Conservation (phyloP, 2,113 vertebrate genomes). For the Prionailurus bengalensis region DNA sequence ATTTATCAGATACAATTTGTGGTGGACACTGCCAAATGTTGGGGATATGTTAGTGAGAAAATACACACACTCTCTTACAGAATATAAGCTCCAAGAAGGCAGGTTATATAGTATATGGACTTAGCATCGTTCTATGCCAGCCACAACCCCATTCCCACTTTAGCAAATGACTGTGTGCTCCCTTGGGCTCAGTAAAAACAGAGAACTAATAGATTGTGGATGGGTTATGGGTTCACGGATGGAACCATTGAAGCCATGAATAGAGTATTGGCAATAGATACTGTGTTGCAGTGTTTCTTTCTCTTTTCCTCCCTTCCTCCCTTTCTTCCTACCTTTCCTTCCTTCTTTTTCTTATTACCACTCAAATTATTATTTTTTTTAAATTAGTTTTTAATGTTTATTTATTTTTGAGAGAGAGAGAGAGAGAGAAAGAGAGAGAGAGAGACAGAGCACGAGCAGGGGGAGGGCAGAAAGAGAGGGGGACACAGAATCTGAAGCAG, state of each 20-base stretch:
- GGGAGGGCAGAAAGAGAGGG: too few species aligned
- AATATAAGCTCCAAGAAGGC: constrained; percentile 40
- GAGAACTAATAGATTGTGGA: not conserved
- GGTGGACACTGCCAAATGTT: not conserved
- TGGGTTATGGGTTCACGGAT: not conserved
- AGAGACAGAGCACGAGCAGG: too few species aligned
- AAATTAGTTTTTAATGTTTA: too few species aligned
- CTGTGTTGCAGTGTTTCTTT: not conserved
- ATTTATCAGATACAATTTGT: constrained; percentile 23
- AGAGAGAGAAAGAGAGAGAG: too few species aligned
- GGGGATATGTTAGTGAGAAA: not conserved
- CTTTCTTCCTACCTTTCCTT: fast-evolving
- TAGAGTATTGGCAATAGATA: not conserved
- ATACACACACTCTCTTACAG: not conserved
- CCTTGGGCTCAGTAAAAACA: not conserved
- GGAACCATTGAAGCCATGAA: not conserved
- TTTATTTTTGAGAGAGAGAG: too few species aligned
- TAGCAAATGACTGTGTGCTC: not conserved
- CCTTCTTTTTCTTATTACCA: not conserved
- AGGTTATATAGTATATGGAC: not conserved
- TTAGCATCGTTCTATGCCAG: not conserved
- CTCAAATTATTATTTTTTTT: not conserved
- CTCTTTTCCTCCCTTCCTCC: not conserved
- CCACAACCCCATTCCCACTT: not conserved
- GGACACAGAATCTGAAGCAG: too few species aligned